Evolutionary conservation across 35 echinoderm and acorn worm genomes (phyloP).

Genomic region (Patiria miniata): DNA sequence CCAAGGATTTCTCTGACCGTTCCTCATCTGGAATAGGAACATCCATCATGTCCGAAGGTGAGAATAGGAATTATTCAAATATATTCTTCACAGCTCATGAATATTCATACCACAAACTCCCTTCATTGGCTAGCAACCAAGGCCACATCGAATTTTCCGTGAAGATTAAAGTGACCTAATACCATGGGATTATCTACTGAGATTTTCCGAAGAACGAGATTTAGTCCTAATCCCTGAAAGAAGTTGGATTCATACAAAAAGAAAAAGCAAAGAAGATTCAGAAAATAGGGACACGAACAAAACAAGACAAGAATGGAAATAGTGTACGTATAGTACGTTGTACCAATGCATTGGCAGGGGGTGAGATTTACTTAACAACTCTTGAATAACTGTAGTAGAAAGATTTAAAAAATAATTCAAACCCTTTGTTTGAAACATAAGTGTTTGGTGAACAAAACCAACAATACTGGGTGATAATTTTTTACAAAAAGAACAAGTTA

Average conservation of each 20-base stretch:
- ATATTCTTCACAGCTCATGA: not conserved
- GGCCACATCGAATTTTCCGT: not conserved
- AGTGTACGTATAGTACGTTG: no score
- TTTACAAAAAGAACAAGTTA: no score
- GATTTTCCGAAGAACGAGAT: not conserved
- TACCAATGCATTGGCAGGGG: no score
- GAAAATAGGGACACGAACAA: no score
- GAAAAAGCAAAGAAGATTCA: not conserved
- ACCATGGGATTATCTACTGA: not conserved
- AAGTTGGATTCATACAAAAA: not conserved
- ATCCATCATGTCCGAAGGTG: conserved; percentile 53
- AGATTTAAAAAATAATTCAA: no score
- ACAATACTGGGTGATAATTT: no score
- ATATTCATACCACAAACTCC: not conserved
- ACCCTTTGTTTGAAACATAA: no score
- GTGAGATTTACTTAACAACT: no score
- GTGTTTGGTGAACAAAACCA: no score
- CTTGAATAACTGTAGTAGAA: no score
- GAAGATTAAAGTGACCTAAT: not conserved
- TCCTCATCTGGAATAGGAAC: conserved; percentile 57
- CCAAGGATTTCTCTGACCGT: conserved; percentile 25
- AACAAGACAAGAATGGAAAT: no score
- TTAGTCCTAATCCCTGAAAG: not conserved
- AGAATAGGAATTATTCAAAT: no score
- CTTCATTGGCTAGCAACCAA: not conserved